Evolutionary conservation across 1,140 invertebrate genomes (phyloP).

Genomic region (Procambarus virginalis): DNA sequence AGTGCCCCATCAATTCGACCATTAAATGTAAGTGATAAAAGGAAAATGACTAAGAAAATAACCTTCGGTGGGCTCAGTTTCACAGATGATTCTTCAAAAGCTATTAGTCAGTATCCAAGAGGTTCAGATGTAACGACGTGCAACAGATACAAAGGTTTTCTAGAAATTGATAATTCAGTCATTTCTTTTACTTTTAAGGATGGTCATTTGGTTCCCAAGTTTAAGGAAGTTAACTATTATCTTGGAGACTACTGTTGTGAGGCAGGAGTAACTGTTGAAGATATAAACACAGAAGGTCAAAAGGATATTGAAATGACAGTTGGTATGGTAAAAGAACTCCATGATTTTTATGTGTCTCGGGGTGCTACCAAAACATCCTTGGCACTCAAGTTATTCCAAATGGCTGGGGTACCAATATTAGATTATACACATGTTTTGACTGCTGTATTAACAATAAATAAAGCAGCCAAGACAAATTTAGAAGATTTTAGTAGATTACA

Average conservation of each 20-base stretch:
- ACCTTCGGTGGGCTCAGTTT: background rate
- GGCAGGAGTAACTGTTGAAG: conserved; percentile 40
- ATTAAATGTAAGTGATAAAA: background rate
- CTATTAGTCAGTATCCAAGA: background rate
- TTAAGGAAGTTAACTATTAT: conserved; percentile 40
- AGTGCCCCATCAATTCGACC: background rate
- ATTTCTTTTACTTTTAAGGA: conserved; percentile 9
- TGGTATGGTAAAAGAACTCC: conserved; percentile 42
- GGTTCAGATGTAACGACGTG: background rate
- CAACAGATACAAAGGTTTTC: background rate
- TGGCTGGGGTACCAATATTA: background rate
- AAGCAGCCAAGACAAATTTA: background rate
- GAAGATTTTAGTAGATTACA: background rate
- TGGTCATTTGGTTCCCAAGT: conserved; percentile 39
- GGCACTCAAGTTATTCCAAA: conserved; percentile 29
- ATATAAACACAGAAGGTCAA: conserved; percentile 17
- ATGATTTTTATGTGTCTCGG: conserved; percentile 37
- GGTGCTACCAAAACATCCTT: conserved; percentile 31
- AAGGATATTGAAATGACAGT: conserved; percentile 12
- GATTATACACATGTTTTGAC: conserved; percentile 27
- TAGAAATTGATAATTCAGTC: background rate
- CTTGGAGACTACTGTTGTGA: conserved; percentile 32
- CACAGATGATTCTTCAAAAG: background rate
- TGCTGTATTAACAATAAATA: background rate
- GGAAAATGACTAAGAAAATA: background rate